Percentiles rank a stretch among this genome's conserved stretches.
phyloP scores from a whole-genome alignment of 2,888 invertebrate genomes.

The Thecophora atra region DNA sequence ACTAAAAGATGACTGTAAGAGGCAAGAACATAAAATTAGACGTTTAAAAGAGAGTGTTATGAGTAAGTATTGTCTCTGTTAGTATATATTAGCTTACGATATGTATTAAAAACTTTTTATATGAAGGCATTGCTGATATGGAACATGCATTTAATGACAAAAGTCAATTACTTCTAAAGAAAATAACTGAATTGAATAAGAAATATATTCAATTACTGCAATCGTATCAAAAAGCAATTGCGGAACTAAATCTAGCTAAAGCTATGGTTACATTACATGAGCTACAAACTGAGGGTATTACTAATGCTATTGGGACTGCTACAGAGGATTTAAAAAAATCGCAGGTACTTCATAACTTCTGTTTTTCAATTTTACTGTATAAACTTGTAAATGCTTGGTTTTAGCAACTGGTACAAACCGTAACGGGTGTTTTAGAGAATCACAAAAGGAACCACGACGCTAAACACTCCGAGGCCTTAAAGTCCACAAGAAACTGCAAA shows the following conservation, averaged over 20 bases:
- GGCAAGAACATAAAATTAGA: conserved; percentile 46
- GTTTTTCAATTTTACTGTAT: not conserved
- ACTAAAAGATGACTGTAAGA: conserved; percentile 47
- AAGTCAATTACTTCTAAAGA: conserved; percentile 49
- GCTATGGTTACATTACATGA: conserved; percentile 51
- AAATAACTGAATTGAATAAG: conserved; percentile 55
- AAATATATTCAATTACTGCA: conserved; percentile 53
- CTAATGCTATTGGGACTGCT: conserved; percentile 45
- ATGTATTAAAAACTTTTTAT: not conserved
- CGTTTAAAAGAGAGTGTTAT: conserved; percentile 43
- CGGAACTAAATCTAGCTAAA: conserved; percentile 51
- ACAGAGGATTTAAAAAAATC: conserved; percentile 56
- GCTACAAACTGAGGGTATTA: conserved; percentile 49
- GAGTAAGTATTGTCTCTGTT: conserved; percentile 45
- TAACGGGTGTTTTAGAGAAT: conserved; percentile 57
- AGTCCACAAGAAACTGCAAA: conserved; percentile 69
- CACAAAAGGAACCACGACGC: conserved; percentile 67
- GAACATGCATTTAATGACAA: conserved; percentile 49
- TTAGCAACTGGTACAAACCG: conserved; percentile 58
- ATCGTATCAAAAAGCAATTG: conserved; percentile 54
- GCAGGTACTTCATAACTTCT: conserved; percentile 44
- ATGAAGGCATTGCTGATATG: conserved; percentile 49
- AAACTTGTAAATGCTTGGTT: conserved; percentile 21
- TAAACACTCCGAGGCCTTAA: conserved; percentile 69
- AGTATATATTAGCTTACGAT: not conserved